Percentiles rank a stretch among this genome's conserved stretches.
Conservation (phyloP, 2,888 invertebrate genomes). For the Megastigmus dorsalis region DNA sequence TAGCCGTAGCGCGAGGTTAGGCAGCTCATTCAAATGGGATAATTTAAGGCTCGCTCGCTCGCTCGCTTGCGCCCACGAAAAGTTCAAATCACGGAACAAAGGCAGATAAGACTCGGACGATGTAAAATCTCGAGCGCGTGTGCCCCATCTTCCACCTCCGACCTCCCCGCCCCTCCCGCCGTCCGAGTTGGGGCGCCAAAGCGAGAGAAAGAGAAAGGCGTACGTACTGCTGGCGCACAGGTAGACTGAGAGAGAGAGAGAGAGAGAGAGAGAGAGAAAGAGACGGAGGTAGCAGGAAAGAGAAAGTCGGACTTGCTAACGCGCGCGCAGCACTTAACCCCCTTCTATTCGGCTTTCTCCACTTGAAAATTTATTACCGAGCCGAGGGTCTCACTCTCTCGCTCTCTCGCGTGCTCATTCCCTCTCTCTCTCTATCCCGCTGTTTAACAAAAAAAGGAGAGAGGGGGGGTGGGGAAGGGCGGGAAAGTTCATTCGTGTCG, state of each 20-base stretch:
- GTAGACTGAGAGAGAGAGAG: constrained; percentile 8
- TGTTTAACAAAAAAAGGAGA: not conserved
- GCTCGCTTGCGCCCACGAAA: constrained; percentile 15
- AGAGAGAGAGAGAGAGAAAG: constrained; percentile 8
- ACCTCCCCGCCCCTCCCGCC: not conserved
- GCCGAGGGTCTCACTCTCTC: not conserved
- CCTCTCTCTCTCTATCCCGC: not conserved
- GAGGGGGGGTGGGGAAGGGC: not conserved
- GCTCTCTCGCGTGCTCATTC: not conserved
- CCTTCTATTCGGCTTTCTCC: constrained; percentile 42
- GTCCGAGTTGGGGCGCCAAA: not conserved
- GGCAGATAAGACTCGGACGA: constrained; percentile 46
- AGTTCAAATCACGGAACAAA: constrained; percentile 50
- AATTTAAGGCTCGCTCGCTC: constrained; percentile 45
- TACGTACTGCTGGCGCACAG: too few species aligned
- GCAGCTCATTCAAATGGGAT: constrained; percentile 44
- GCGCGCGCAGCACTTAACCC: constrained; percentile 48
- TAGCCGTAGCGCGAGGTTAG: not conserved
- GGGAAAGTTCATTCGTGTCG: constrained; percentile 49
- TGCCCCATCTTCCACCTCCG: too few species aligned
- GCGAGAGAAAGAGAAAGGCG: not conserved
- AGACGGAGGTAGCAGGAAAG: constrained; percentile 1
- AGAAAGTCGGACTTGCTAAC: constrained; percentile 33
- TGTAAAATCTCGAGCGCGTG: constrained; percentile 24
- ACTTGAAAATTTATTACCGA: constrained; percentile 49